Evolutionary conservation across 1,140 invertebrate species (phyloP).

Genomic region (Drosophila dunni): DNA sequence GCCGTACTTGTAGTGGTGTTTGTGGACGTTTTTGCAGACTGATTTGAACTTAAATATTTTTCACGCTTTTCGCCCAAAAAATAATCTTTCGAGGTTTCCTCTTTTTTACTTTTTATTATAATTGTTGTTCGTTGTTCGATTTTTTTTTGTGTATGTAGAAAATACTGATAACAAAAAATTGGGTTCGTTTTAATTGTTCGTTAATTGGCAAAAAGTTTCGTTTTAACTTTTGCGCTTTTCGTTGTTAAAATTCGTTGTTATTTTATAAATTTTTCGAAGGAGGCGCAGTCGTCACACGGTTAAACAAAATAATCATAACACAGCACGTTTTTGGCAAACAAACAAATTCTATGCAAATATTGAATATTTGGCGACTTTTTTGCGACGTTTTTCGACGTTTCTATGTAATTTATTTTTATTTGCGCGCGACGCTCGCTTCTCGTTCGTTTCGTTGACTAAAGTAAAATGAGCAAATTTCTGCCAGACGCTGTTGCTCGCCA

Average conservation of each 20-base stretch:
- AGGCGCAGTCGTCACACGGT: slow-evolving; percentile 38
- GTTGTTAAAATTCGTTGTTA: slow-evolving; percentile 37
- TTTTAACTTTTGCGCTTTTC: slow-evolving; percentile 31
- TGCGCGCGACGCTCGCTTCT: slow-evolving; percentile 67
- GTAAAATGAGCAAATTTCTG: slow-evolving; percentile 70
- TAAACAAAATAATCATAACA: slow-evolving; percentile 21
- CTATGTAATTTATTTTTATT: slow-evolving; percentile 31
- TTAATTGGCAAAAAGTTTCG: slow-evolving; percentile 48
- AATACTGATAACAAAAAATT: slow-evolving; percentile 73
- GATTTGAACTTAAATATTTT: slow-evolving; percentile 49
- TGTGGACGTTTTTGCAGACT: slow-evolving; percentile 32
- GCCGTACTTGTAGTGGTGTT: slow-evolving; percentile 12
- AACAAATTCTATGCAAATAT: slow-evolving; percentile 21
- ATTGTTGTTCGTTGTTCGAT: slow-evolving; percentile 44
- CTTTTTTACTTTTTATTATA: slow-evolving; percentile 13
- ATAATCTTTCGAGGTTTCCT: slow-evolving; percentile 31
- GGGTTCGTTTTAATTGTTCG: slow-evolving; percentile 72
- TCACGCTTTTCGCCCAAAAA: slow-evolving; percentile 32
- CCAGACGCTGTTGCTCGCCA: slow-evolving; percentile 14
- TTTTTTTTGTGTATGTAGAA: slow-evolving; percentile 41
- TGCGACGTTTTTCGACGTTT: slow-evolving; percentile 29
- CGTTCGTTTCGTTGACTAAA: slow-evolving; percentile 81
- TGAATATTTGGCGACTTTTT: slow-evolving; percentile 48
- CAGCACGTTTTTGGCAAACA: slow-evolving; percentile 26
- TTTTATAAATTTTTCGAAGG: slow-evolving; percentile 16